Conservation (phyloP, 2,797 vertebrate species). For the Mus minutoides region DNA sequence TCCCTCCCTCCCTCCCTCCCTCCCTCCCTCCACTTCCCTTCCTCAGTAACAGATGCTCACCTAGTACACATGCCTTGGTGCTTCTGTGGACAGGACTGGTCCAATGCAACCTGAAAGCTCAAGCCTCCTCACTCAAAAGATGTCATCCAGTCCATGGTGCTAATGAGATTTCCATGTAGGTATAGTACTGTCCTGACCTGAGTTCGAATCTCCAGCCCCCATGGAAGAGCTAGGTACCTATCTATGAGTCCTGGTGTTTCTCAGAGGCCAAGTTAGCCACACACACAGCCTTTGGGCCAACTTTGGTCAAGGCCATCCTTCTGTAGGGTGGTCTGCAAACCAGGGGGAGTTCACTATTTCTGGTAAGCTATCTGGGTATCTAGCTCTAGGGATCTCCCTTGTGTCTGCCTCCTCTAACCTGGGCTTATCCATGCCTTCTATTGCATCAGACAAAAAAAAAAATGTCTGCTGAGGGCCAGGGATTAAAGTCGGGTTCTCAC, state of each 20-base stretch:
- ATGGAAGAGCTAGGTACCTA: not conserved
- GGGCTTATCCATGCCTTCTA: not conserved
- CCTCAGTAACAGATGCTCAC: not conserved
- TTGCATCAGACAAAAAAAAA: no score
- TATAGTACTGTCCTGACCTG: not conserved
- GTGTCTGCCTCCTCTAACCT: not conserved
- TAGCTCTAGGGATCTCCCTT: not conserved
- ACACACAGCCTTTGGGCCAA: not conserved
- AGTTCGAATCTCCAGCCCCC: not conserved
- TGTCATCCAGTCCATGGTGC: no score
- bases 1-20: not conserved
- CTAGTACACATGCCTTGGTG: no score
- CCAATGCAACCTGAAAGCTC: not conserved
- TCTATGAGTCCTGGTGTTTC: not conserved
- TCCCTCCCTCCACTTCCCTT: no score
- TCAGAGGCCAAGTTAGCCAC: not conserved
- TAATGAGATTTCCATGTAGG: no score
- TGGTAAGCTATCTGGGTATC: not conserved
- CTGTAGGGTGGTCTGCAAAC: no score
- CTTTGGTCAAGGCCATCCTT: not conserved
- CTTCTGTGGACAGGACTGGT: not conserved
- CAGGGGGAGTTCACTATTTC: not conserved
- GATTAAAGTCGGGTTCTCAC: not conserved
- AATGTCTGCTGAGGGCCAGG: no score
- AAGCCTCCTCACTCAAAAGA: not conserved